Conservation (phyloP, 2,797 vertebrate genomes). For the Coccyzus lansbergi region DNA sequence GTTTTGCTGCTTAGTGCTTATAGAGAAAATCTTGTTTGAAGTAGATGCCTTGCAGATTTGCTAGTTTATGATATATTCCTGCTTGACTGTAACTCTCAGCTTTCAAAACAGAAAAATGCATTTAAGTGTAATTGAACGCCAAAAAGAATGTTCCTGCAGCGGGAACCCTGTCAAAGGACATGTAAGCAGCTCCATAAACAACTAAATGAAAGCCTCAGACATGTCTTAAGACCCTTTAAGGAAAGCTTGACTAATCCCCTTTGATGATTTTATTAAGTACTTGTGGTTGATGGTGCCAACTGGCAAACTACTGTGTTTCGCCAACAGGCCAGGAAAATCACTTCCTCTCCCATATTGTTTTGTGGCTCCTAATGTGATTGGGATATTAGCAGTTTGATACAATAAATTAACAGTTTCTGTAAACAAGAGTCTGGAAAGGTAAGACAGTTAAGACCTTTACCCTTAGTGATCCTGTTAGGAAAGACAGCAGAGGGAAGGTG, state of each 20-base stretch:
- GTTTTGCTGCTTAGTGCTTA: slow-evolving; percentile 35
- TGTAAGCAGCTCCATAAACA: slow-evolving; percentile 66
- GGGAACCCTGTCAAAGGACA: slow-evolving; percentile 27
- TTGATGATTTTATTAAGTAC: slow-evolving; percentile 94
- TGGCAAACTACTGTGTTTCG: slow-evolving; percentile 79
- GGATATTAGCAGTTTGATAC: slow-evolving; percentile 79
- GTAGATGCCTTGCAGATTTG: slow-evolving; percentile 37
- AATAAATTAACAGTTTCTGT: slow-evolving; percentile 79
- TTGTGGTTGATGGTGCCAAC: slow-evolving; percentile 82
- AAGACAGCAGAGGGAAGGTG: not conserved
- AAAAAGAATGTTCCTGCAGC: slow-evolving; percentile 34
- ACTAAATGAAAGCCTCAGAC: slow-evolving; percentile 71
- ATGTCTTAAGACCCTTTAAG: slow-evolving; percentile 81
- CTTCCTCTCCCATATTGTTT: slow-evolving; percentile 69
- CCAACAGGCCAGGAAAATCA: slow-evolving; percentile 74
- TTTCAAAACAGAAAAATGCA: slow-evolving; percentile 54
- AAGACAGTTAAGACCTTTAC: not conserved
- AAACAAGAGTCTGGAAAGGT: slow-evolving; percentile 80
- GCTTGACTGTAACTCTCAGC: not conserved
- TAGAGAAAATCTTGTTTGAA: slow-evolving; percentile 50
- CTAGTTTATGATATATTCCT: slow-evolving; percentile 45
- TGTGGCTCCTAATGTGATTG: slow-evolving; percentile 72
- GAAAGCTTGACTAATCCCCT: slow-evolving; percentile 87
- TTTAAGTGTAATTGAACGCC: slow-evolving; percentile 47
- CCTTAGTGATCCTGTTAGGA: slow-evolving; percentile 74